Percentiles rank a stretch among this genome's conserved stretches.
phyloP scores from a whole-genome alignment of 2,797 vertebrate genomes.

The Neomorphus geoffroyi region DNA sequence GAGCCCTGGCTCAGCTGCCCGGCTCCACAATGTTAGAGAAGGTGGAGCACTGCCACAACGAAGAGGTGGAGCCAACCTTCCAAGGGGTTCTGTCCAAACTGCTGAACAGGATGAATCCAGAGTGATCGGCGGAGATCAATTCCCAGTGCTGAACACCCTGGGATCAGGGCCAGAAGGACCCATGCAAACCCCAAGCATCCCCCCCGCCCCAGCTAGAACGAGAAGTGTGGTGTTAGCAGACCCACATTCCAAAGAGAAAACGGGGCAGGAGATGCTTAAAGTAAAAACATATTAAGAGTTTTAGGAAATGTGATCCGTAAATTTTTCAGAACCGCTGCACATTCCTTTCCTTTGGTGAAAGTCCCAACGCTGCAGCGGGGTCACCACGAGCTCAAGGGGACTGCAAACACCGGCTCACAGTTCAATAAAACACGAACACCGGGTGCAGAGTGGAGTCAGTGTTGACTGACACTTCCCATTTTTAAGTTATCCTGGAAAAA shows the following conservation, averaged over 20 bases:
- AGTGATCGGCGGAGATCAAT: not conserved
- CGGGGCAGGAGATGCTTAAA: not conserved
- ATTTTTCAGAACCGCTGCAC: not conserved
- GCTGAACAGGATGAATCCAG: not conserved
- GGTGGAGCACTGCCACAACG: not conserved
- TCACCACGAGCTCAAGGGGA: not conserved
- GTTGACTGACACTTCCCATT: not conserved
- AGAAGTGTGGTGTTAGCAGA: slow-evolving; percentile 26
- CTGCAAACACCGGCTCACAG: slow-evolving; percentile 31
- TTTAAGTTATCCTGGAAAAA: slow-evolving; percentile 10
- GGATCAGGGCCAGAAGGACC: not conserved
- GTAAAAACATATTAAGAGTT: slow-evolving; percentile 6
- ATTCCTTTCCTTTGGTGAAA: not conserved
- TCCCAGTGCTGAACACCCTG: not conserved
- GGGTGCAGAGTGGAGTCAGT: not conserved
- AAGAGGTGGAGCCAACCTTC: not conserved
- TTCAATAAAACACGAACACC: slow-evolving; percentile 19
- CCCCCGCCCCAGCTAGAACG: not conserved
- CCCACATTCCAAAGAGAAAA: slow-evolving; percentile 7
- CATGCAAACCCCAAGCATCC: not conserved
- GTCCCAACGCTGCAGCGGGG: slow-evolving; percentile 10
- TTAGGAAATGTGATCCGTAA: not conserved
- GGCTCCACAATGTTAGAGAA: too few relatives aligned
- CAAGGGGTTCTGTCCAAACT: not conserved
- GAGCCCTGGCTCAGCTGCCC: too few relatives aligned